Evolutionary conservation across 2,113 vertebrate species (phyloP), one percentile per base, ranked within the genome.

Genomic region (Lynx canadensis): DNA sequence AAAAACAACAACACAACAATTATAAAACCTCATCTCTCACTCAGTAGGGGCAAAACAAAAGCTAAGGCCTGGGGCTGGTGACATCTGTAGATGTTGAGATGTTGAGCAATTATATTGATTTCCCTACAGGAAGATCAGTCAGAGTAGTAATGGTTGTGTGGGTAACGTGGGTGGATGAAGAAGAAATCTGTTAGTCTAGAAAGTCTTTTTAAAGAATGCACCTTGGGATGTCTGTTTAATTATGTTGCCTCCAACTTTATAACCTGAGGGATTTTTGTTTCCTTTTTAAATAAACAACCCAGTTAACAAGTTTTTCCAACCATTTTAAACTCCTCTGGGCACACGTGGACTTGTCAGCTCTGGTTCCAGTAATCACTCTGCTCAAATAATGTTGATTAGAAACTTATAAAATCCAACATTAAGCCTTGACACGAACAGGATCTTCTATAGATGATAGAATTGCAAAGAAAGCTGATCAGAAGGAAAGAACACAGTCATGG

Each of bases 401-500:
- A 95, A 92, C 45, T 36, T 93, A 91, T 38, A 94, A 92, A 96
- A 88, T 60, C 36, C 90, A 93, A 79, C 87, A 73, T 84, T 87
- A 76, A 89, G 25, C 14, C 19, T 73, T 85, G 84, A 74, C 50
- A 50, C 69, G 76, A 89, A 45, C 3, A 41, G 14, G 5, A 83
- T 89, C 33, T 79, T 83, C 0, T 19, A 65, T 6, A 78, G 27
- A 76, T 48, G 55, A 66, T 2, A 96, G 36, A 86, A 48, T 88
- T 76, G 63, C 36, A 82, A 52, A 19, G 45, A 74, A 92, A 95
- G 50, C 7, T 19, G 19, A 69, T 85, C 36, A n/a, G 76, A 94
- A 96, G 83, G 33, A 90, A 89, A 63, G 33, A 65, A 68, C 10
- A 29, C 1, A 52, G 15, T 38, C 7, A 11, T 66, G 3, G 18